Base-by-base conservation (phyloP, 2,797 vertebrate species). In the Anniella stebbinsi region DNA sequence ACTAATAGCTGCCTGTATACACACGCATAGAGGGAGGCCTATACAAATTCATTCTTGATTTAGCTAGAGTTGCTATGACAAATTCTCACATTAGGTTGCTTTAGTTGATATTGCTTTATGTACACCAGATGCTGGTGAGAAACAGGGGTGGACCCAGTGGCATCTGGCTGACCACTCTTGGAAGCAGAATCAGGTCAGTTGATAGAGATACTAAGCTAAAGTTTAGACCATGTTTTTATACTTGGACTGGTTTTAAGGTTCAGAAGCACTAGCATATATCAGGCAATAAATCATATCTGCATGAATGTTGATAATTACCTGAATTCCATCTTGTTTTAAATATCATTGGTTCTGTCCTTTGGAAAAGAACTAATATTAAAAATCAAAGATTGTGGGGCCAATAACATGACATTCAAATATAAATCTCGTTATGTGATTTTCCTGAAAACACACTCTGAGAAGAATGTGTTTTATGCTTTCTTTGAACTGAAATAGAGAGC, bases 401-500 rank as follows among this genome's bases (percentile, higher is more conserved):
- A 15, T 66, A 67, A 7, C 11, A 72, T 78, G 63, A 18, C 36
- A 86, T 86, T n/a, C n/a, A 60, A 78, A 78, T 57, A 69, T 80
- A 28, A 54, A 69, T 15, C 15, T 23, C 15, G 38, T 30, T 38
- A 10, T 78, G 36, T 78, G 28, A 45, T n/a, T 86, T 51, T 81
- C 8, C n/a, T 81, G 41, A 33, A 80, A 60, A 86, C 33, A 87
- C 57, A 18, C 63, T 78, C 54, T 81, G 7, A 75, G 38, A 70
- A 70, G 8, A 69, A 82, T 87, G 21, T 51, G 45, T 75, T 67
- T 63, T 51, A 41, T 69, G 3, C 66, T 23, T 86, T 54, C 13
- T 41, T 90, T 85, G 45, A 38, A 88, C 25, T 85, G 18, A 21
- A 80, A 54, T 10, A 88, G 1, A 87, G 48, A 84, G 23, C 41